Evolutionary conservation across 2,797 vertebrate genomes (phyloP).

Genomic region (Myoxocephalus aenaeus): DNA sequence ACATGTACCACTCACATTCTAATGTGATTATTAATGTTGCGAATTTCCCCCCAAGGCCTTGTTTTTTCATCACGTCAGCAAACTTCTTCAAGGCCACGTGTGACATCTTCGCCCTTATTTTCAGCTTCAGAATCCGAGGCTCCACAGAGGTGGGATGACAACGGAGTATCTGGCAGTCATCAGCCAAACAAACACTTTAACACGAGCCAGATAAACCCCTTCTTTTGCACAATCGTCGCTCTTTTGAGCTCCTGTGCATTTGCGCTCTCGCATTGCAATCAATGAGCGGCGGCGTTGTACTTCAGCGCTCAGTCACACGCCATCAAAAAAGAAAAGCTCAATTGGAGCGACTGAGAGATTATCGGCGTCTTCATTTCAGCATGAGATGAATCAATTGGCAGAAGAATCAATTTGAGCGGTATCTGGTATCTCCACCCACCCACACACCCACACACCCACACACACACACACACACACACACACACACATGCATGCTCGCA

Average conservation of each 20-base stretch:
- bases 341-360: slow-evolving; percentile 61
- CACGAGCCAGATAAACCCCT: slow-evolving; percentile 54
- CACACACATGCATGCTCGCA: too few species aligned
- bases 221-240: slow-evolving; percentile 49
- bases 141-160: slow-evolving; percentile 51
- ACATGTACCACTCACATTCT: slow-evolving; percentile 64
- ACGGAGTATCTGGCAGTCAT: slow-evolving; percentile 52
- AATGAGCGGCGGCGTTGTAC: slow-evolving; percentile 43
- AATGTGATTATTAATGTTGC: slow-evolving; percentile 63
- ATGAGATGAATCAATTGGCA: slow-evolving; percentile 67
- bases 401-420: slow-evolving; percentile 67
- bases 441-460: slow-evolving; percentile 31
- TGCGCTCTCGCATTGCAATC: slow-evolving; percentile 52
- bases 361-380: slow-evolving; percentile 68
- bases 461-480: slow-evolving; percentile 9
- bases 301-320: slow-evolving; percentile 38
- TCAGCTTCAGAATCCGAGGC: slow-evolving; percentile 26
- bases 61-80: slow-evolving; percentile 53
- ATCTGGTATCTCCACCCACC: slow-evolving; percentile 64
- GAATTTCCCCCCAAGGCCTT: slow-evolving; percentile 49
- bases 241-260: slow-evolving; percentile 58
- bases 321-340: slow-evolving; percentile 48
- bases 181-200: slow-evolving; percentile 55
- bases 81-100: slow-evolving; percentile 62
- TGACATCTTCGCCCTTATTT: slow-evolving; percentile 60